Base-by-base conservation (phyloP, 2,797 vertebrate genomes). In the Remorina albescens region DNA sequence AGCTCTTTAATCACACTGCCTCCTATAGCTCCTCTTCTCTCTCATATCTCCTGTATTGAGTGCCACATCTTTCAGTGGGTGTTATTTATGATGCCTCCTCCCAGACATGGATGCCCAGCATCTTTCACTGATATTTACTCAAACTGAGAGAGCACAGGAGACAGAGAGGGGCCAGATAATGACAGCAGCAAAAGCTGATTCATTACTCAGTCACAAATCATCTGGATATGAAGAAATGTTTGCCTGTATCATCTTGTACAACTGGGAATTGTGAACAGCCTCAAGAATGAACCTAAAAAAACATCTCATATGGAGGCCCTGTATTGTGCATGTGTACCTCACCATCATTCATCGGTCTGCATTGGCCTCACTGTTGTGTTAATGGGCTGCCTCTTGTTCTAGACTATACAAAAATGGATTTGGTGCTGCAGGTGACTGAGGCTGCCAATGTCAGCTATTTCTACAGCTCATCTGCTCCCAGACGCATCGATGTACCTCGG, bases 111-210 rank as follows among this genome's bases (percentile, higher is more conserved):
- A 83, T 42, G 72, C 53, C 63, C 6, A 11, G 59, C 74, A 76
- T 90, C 66, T 82, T 76, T 89, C 81, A 88, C 71, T 64, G 71
- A 76, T 84, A 86, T 89, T 88, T 84, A 88, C 71, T 65, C 70
- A 66, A 68, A 74, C 49, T 62, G 78, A 73, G 67, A 81, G 53
- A 54, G 66, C 53, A 32, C 16, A 42, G 32, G 18, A 42, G 65
- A 65, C 57, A 68, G 59, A 42, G 53, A 53, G 36, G 58, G 41
- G 60, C 21, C 30, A 56, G 62, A 65, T 60, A 61, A 71, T 63
- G 57, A 79, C 26, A 64, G 37, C 37, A 26, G 26, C 13, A 10
- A 32, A 67, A 0, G 23, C 4, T 0, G 11, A 76, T 65, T 62
- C 74, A 49, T 21, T 56, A 19, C 37, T 44, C 11, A 61, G n/a